Percentiles rank a stretch among this genome's conserved stretches.
Evolutionary conservation across 2,113 vertebrate genomes (phyloP).

Genomic region (Pontoporia blainvillei): DNA sequence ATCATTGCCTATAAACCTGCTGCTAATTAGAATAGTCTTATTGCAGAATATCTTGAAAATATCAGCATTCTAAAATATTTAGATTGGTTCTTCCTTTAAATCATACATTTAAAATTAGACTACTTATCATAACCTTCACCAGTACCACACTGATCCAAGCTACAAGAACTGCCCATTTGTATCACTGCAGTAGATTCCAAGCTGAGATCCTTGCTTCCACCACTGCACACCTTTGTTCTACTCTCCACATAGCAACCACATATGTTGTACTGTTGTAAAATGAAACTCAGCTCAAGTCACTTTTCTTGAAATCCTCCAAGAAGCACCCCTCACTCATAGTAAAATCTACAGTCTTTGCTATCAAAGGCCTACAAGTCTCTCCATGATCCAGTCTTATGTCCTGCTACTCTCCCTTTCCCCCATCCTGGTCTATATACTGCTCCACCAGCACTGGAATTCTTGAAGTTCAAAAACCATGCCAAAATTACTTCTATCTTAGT

Average conservation of each 20-base stretch:
- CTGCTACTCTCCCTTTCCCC: accelerated
- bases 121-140: not conserved
- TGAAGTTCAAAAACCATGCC: too few species aligned
- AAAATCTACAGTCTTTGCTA: not conserved
- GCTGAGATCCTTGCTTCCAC: not conserved
- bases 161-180: not conserved
- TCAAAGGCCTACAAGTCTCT: not conserved
- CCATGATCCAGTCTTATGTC: not conserved
- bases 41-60: not conserved
- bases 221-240: not conserved
- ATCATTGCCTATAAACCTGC: not conserved
- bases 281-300: not conserved
- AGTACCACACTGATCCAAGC: not conserved
- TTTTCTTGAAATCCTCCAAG: not conserved
- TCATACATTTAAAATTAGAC: not conserved
- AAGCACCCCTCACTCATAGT: not conserved
- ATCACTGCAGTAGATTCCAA: not conserved
- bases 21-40: not conserved
- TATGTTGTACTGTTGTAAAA: not conserved
- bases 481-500: not conserved
- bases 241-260: not conserved
- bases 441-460: too few species aligned
- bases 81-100: not conserved
- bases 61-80: not conserved
- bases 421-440: not conserved